A percentile compares a stretch with the other conserved stretches of the same genome.
These are phyloP conservation scores for Dolichomitus sp. DNA, from an alignment of 2,888 invertebrate species.

Conservation along the genomic window DNA sequence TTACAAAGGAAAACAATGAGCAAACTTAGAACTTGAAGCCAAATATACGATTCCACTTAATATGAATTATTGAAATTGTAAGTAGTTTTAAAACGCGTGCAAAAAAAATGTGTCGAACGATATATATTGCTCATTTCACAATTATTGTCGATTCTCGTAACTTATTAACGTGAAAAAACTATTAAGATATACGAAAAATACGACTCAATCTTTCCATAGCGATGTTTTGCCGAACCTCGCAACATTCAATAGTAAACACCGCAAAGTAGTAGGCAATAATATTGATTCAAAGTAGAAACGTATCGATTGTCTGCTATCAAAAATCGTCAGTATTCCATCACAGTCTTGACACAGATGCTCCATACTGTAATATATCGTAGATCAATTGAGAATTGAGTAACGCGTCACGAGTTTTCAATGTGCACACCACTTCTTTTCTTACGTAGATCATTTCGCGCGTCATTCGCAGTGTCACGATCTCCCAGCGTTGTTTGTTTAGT, in stretches of 20 bases:
- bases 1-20: no score
- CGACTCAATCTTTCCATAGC: not conserved
- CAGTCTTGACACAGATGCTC: not conserved
- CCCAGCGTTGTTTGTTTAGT: not conserved
- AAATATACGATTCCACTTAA: no score
- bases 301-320: not conserved
- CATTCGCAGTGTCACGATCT: conserved; percentile 1
- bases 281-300: not conserved
- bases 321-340: not conserved
- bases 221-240: no score
- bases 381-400: not conserved
- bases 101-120: no score
- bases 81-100: no score
- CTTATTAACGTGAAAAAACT: not conserved
- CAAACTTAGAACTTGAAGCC: no score
- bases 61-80: no score
- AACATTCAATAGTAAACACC: no score
- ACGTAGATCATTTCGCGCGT: conserved; percentile 10
- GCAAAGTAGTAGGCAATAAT: not conserved
- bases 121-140: no score
- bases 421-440: not conserved
- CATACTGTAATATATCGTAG: not conserved
- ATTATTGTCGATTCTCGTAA: no score
- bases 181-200: not conserved
- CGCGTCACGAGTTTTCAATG: not conserved